Conservation (phyloP, 2,113 vertebrate species). For the Pangasianodon hypophthalmus region DNA sequence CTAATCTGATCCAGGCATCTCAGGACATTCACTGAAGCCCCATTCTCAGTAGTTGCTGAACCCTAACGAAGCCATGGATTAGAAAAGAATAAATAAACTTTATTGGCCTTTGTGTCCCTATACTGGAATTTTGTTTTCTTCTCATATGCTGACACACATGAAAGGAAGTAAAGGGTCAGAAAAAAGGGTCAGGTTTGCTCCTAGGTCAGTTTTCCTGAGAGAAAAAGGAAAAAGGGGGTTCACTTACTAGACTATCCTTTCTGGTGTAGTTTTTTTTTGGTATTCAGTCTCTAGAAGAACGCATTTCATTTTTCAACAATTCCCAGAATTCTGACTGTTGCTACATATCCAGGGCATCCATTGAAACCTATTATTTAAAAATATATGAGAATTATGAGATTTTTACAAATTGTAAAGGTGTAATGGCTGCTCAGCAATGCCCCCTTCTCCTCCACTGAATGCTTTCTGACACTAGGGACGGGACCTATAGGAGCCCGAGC, state of each 20-base stretch:
- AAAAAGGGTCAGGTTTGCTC: not conserved
- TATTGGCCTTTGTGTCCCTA: not conserved
- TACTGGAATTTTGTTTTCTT: not conserved
- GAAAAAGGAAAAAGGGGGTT: not conserved
- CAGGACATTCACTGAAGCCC: constrained; percentile 6
- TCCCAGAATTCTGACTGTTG: not conserved
- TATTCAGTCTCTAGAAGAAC: not conserved
- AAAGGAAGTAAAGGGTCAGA: not conserved
- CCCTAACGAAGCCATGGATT: not conserved
- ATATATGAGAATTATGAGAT: no score
- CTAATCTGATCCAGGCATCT: constrained; percentile 32
- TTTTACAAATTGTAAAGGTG: no score
- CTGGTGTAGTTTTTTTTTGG: not conserved
- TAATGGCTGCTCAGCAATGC: no score
- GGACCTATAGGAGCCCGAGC: not conserved
- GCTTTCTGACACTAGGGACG: not conserved
- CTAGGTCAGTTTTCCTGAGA: not conserved
- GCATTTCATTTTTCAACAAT: not conserved
- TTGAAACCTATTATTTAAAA: no score
- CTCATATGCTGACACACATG: not conserved
- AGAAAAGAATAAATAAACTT: constrained; percentile 30
- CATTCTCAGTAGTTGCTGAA: constrained; percentile 16
- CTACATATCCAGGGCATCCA: no score
- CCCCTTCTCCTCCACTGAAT: not conserved
- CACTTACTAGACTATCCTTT: not conserved